Evolutionary conservation across 2,797 vertebrate species (phyloP).

Genomic region (Sorex maritimensis): DNA sequence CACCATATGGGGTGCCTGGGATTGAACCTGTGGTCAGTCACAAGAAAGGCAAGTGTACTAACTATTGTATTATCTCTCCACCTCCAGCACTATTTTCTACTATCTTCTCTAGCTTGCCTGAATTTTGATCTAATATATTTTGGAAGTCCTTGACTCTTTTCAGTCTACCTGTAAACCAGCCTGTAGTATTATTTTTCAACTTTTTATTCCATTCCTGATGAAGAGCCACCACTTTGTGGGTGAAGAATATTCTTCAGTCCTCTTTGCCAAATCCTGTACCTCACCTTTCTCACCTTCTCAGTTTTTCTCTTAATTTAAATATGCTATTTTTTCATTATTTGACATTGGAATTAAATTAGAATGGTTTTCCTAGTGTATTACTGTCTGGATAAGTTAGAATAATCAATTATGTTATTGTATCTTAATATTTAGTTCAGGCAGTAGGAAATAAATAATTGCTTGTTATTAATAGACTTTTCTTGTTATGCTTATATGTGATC

Average conservation of each 20-base stretch:
- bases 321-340: not conserved
- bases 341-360: slow-evolving; percentile 40
- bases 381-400: slow-evolving; percentile 8
- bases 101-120: too few relatives aligned
- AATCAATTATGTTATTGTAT: slow-evolving; percentile 69
- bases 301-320: slow-evolving; percentile 39
- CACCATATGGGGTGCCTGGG: too few relatives aligned
- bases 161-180: too few relatives aligned
- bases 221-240: not conserved
- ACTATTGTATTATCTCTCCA: too few relatives aligned
- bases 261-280: not conserved
- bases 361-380: slow-evolving; percentile 9
- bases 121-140: too few relatives aligned
- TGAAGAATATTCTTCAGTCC: not conserved
- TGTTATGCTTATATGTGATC: not conserved
- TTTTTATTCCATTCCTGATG: not conserved
- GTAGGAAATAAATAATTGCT: slow-evolving; percentile 62
- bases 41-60: too few relatives aligned
- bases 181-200: too few relatives aligned
- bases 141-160: too few relatives aligned
- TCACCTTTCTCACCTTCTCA: not conserved
- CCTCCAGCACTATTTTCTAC: too few relatives aligned
- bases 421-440: slow-evolving; percentile 60
- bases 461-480: slow-evolving; percentile 46
- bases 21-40: too few relatives aligned